phyloP scores from a whole-genome alignment of 2,113 vertebrate species.

The Chloroceryle aenea region DNA sequence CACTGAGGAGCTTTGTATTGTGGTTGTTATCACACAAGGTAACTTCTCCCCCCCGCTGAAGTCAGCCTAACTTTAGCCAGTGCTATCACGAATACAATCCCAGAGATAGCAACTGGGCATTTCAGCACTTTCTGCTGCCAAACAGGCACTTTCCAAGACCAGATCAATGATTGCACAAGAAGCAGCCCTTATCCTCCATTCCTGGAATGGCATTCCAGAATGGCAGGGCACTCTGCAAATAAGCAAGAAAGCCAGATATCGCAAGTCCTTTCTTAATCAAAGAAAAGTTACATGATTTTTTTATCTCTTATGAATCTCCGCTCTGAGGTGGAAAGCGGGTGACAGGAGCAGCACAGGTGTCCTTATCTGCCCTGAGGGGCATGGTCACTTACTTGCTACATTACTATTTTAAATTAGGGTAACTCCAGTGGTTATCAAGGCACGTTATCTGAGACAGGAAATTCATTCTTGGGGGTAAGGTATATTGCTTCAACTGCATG shows the following conservation, averaged over 20 bases:
- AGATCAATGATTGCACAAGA: slow-evolving; percentile 53
- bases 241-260: slow-evolving; percentile 6
- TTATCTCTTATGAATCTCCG: neutral
- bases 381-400: neutral
- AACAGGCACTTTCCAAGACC: neutral
- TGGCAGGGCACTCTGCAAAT: slow-evolving; percentile 28
- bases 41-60: neutral
- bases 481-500: neutral
- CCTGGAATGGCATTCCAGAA: neutral
- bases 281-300: neutral
- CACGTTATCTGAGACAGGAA: neutral
- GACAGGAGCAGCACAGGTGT: neutral
- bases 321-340: slow-evolving; percentile 2
- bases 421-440: neutral
- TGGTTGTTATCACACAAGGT: neutral
- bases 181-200: slow-evolving; percentile 15
- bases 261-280: slow-evolving; percentile 10
- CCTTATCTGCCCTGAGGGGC: neutral
- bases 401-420: neutral
- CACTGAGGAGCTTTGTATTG: neutral
- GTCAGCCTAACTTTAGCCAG: neutral
- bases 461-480: neutral
- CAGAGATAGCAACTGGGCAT: neutral
- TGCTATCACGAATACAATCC: neutral
- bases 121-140: slow-evolving; percentile 49